Evolutionary conservation across 1,140 invertebrate genomes (phyloP), one percentile per base, ranked within the genome.

Genomic region (Trinorchestia longiramus): DNA sequence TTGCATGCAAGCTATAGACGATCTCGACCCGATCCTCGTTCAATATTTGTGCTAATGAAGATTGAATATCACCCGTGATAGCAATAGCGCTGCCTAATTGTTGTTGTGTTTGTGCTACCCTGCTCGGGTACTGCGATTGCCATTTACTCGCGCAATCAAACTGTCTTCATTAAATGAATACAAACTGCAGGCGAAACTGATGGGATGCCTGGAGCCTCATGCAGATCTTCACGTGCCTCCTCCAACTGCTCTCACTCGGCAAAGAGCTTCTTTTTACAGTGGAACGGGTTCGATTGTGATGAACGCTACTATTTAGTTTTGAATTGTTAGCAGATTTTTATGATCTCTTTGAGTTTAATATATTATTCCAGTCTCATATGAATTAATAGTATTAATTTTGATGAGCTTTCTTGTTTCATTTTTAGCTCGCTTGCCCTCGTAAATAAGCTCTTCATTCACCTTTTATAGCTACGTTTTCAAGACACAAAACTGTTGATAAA

Each of bases 1-100:
- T 77, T 36, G 62, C 62, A 23, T 23, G 62, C 62, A 77, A 77
- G 62, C 62, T 36, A 77, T 77, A 36, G 62, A 77, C 62, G 62
- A 77, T 77, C 62, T 77, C 62, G 62, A 77, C 15, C 43, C 8
- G 44, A 94, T 94, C 40, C 92, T 94, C 43, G 43, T 91, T 43
- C 43, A 94, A 94, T 94, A 94, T 94, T 94, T 94, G 92, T 40
- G 44, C 43, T 47, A 94, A 94, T 94, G 92, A 94, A 94, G 92
- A 94, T 94, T 94, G 92, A 94, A 94, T 94, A 94, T 94, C 92
- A 19, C 6, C 43, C 41, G 92, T 94, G 44, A 94, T 94, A 47
- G 92, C 92, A 94, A 94, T 94, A 94, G 92, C 44, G 92, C 92
- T 43, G 44, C 92, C 43, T 94, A 94, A 94, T 94, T 94, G 92